These are phyloP conservation scores for Ischnus inquisitorius DNA, from an alignment of 2,888 invertebrate species.

Conservation along the genomic window DNA sequence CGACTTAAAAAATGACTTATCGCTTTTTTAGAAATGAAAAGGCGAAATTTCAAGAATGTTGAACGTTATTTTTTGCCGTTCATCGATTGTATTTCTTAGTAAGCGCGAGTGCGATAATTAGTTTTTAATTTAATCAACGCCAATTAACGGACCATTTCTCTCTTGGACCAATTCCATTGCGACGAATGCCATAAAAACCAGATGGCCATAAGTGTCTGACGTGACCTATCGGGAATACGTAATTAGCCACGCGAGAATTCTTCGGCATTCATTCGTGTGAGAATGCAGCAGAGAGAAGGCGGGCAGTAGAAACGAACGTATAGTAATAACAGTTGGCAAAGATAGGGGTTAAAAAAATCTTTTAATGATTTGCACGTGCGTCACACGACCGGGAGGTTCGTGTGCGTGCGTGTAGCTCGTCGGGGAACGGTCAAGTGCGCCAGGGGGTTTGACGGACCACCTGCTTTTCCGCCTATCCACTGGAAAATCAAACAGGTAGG, in stretches of 20 bases:
- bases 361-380: constrained; percentile 56
- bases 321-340: constrained; percentile 19
- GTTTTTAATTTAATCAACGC: constrained; percentile 16
- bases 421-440: constrained; percentile 54
- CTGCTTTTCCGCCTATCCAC: constrained; percentile 57
- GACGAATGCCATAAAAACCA: constrained; percentile 13
- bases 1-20: too few species aligned
- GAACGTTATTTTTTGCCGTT: not conserved
- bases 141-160: constrained; percentile 7
- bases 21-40: too few species aligned
- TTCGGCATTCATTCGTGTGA: constrained; percentile 19
- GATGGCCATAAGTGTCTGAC: constrained; percentile 2
- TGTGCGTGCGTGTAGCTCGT: not conserved
- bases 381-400: not conserved
- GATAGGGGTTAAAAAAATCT: not conserved
- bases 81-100: not conserved
- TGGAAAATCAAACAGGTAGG: constrained; percentile 51
- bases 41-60: not conserved
- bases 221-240: constrained; percentile 28
- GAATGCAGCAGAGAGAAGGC: not conserved
- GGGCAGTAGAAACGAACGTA: not conserved
- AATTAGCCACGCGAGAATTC: constrained; percentile 35
- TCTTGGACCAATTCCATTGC: not conserved
- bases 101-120: constrained; percentile 1
- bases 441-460: constrained; percentile 38